A percentile compares a stretch with the other conserved stretches of the same genome.
Conservation (phyloP, 2,888 invertebrate genomes). For the Epistrophella euchroma region DNA sequence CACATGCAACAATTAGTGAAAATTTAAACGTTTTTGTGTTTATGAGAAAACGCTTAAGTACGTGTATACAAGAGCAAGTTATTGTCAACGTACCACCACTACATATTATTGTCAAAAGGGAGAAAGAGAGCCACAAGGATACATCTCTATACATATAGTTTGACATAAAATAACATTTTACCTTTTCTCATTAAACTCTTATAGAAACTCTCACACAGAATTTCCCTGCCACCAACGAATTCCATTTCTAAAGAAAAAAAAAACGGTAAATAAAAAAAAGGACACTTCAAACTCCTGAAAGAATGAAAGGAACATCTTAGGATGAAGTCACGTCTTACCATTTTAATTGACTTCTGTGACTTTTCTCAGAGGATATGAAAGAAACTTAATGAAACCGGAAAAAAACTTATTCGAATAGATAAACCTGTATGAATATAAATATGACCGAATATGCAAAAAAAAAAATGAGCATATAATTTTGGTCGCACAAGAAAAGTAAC, state of each 20-base stretch:
- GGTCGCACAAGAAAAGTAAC: background rate
- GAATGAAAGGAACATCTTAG: conserved; percentile 15
- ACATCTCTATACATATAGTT: background rate
- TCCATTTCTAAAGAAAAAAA: background rate
- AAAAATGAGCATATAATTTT: background rate
- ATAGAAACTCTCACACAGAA: background rate
- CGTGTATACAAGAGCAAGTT: conserved; percentile 80
- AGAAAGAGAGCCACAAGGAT: background rate
- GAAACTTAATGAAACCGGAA: conserved; percentile 60
- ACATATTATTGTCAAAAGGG: background rate
- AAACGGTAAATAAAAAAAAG: background rate
- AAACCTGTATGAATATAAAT: background rate
- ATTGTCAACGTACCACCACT: conserved; percentile 79
- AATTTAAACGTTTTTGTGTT: conserved; percentile 83
- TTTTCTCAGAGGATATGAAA: conserved; percentile 65
- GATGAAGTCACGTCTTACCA: conserved; percentile 81
- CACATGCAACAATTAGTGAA: conserved; percentile 82
- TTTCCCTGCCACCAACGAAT: background rate
- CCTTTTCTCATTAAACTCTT: conserved; percentile 50
- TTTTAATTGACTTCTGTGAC: conserved; percentile 82
- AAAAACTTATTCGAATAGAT: background rate
- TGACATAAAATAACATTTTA: conserved; percentile 38
- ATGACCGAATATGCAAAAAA: background rate
- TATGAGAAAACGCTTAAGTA: conserved; percentile 80
- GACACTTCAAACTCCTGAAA: conserved; percentile 47